Conservation (phyloP, 2,113 vertebrate species). For the Pachyramphus minor region DNA sequence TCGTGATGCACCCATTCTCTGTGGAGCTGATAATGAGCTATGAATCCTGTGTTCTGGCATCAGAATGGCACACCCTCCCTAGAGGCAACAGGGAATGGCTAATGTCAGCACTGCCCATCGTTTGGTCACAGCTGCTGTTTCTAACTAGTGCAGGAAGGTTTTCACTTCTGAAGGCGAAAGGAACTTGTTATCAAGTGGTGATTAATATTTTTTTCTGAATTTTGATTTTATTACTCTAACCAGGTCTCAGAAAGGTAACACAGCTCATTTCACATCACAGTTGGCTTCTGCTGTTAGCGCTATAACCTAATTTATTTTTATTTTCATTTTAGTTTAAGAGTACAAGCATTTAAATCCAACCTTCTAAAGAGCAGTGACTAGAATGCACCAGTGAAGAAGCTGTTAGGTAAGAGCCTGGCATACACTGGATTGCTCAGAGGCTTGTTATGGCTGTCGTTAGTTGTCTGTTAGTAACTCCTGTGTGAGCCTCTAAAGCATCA, state of each 20-base stretch:
- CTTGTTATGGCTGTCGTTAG: background rate
- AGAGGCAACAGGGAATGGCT: background rate
- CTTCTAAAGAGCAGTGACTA: background rate
- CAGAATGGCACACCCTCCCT: background rate
- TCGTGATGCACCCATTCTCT: background rate
- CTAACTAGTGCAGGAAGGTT: background rate
- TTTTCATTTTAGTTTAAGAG: background rate
- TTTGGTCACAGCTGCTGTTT: background rate
- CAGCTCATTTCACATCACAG: background rate
- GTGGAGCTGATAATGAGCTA: background rate
- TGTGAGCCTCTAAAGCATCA: background rate
- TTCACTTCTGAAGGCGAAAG: background rate
- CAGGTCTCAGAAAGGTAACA: background rate
- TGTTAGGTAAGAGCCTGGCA: background rate
- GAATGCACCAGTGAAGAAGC: background rate
- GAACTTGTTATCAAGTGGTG: background rate
- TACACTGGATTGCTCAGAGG: background rate
- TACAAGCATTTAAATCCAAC: background rate
- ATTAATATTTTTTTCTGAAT: background rate
- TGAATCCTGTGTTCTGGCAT: background rate
- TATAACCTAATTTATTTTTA: background rate
- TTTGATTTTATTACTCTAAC: background rate
- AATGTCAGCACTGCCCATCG: background rate
- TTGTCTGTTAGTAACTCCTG: background rate
- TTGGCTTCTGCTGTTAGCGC: background rate